A percentile compares a stretch with the other conserved stretches of the same genome.
Evolutionary conservation across 2,797 vertebrate genomes (phyloP).

Genomic region (Lerista edwardsae): DNA sequence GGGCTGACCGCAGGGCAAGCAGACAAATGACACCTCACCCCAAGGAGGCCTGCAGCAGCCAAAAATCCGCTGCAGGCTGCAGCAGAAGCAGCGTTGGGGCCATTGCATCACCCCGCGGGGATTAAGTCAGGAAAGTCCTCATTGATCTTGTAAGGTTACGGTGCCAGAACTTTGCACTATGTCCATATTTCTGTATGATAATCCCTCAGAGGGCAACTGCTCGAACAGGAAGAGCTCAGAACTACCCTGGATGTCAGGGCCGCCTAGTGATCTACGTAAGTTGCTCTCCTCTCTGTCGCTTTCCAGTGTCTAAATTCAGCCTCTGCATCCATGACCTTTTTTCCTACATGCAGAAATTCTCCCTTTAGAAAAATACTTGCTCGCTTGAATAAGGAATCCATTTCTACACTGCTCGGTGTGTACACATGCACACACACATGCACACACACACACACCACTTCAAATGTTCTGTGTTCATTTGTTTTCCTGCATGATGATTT

Average conservation of each 20-base stretch:
- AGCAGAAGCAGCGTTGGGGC: too few relatives aligned
- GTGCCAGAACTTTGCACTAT: neutral
- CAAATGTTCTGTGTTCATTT: too few relatives aligned
- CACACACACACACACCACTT: too few relatives aligned
- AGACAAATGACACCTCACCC: too few relatives aligned
- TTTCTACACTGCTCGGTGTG: neutral
- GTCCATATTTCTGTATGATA: conserved; percentile 40
- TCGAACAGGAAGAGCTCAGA: conserved; percentile 24
- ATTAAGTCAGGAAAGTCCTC: too few relatives aligned
- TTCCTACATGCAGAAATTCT: neutral
- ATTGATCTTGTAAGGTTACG: conserved; percentile 5
- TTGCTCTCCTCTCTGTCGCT: neutral
- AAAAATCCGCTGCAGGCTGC: too few relatives aligned
- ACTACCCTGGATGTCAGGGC: neutral
- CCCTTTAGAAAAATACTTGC: neutral
- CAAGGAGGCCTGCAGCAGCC: too few relatives aligned
- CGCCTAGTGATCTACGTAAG: conserved; percentile 6
- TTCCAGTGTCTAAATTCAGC: neutral
- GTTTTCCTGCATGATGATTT: too few relatives aligned
- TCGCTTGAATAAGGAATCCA: neutral
- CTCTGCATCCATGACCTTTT: neutral
- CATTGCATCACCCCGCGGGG: too few relatives aligned
- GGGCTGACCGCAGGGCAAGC: too few relatives aligned
- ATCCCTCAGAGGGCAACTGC: conserved; percentile 45
- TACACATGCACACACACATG: neutral